Evolutionary conservation across 2,888 invertebrate genomes (phyloP), one percentile per base, ranked within the genome.

Genomic region (Idaea aversata): DNA sequence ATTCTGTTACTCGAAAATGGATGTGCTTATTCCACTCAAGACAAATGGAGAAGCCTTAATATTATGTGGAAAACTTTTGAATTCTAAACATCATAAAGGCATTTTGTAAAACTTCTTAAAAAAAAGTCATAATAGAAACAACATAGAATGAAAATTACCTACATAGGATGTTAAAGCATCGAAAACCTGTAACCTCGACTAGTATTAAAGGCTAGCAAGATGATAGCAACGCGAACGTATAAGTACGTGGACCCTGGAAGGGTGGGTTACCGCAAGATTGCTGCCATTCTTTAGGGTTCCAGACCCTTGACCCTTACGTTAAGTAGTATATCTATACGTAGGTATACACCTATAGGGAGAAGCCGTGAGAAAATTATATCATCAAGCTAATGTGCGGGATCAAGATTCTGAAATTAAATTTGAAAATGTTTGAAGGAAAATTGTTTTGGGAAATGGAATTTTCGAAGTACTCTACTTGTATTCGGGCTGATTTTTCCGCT

Each of bases 251-350:
- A 76, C 75, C 70, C 76, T 72, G 78, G 72, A 70, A 71, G 83
- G 84, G 80, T 83, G 80, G 82, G 83, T 83, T 83, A 88, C 88
- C 87, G 79, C 88, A 89, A 88, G 88, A 89, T 88, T 85, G 86
- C 85, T 80, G 77, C 82, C 88, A 88, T 88, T 88, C 88, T 88
- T 88, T 78, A 82, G 84, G 84, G 78, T 77, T 77, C 72, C 74
- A 71, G 73, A 77, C 76, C 79, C 80, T 79, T 79, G 75, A 81
- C 81, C 83, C 82, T 79, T 72, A 36, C 10, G 61, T 75, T 76
- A 76, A 75, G 76, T 38, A 47, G 34, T 59, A 34, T 5, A 25
- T 25, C 1, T 25, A 76, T 75, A 76, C 72, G 71, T 63, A 64
- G 73, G 70, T 71, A 69, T 72, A 75, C 76, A 10, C 13, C 7